Conservation (phyloP, 2,113 vertebrate genomes). For the Machaerirhynchus nigripectus region DNA sequence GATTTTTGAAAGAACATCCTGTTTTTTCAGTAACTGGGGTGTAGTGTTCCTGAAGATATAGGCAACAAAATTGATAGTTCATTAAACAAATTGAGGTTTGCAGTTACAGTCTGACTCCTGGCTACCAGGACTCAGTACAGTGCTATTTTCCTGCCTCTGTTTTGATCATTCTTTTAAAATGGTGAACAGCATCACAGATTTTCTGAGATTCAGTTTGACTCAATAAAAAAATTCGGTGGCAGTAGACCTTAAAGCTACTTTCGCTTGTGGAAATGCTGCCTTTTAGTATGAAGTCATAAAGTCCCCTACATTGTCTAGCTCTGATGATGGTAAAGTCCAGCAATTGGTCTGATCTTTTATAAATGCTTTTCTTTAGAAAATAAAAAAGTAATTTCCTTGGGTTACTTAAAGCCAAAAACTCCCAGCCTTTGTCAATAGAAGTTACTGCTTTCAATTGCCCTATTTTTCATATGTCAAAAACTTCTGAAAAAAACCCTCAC, state of each 20-base stretch:
- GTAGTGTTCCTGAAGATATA: not conserved
- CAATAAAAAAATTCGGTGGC: not conserved
- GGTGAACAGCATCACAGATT: not conserved
- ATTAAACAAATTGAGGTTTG: not conserved
- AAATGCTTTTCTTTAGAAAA: not conserved
- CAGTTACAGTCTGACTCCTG: not conserved
- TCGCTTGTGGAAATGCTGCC: not conserved
- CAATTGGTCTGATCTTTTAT: not conserved
- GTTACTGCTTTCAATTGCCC: not conserved
- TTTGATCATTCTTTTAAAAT: not conserved
- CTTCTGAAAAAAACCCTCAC: not conserved
- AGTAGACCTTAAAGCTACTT: not conserved
- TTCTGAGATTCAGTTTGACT: not conserved
- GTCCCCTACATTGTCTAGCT: not conserved
- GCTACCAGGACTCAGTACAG: not conserved
- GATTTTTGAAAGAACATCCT: not conserved
- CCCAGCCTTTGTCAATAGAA: not conserved
- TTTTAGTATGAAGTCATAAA: not conserved
- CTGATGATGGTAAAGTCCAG: not conserved
- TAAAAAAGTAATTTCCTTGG: not conserved
- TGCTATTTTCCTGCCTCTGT: not conserved
- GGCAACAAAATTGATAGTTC: not conserved
- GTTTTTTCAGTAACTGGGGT: not conserved
- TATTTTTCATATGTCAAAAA: not conserved
- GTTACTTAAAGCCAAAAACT: not conserved